Evolutionary conservation across 2,797 vertebrate species (phyloP).

Genomic region (Acanthopagrus latus): DNA sequence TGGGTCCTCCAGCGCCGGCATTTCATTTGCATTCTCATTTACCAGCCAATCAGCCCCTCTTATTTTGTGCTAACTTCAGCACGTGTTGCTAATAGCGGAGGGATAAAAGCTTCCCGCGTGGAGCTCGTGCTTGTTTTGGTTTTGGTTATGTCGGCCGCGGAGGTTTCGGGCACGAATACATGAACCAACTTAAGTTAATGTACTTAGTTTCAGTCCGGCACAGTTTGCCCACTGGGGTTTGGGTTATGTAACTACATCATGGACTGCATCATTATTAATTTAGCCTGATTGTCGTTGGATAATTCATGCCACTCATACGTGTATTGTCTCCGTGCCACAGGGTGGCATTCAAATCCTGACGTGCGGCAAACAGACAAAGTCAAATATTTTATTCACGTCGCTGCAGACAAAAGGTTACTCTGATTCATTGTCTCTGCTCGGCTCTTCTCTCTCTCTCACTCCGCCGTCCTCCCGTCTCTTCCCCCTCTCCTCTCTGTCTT

Average conservation of each 20-base stretch:
- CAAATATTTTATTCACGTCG: conserved; percentile 33
- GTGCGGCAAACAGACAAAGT: conserved; percentile 30
- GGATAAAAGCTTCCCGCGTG: background rate
- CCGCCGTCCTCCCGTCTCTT: background rate
- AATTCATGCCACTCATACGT: conserved; percentile 29
- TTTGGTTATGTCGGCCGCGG: background rate
- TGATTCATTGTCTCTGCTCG: conserved; percentile 50
- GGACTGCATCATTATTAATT: conserved; percentile 35
- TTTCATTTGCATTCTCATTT: too few species aligned
- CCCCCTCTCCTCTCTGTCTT: conserved; percentile 11
- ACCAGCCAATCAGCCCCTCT: background rate
- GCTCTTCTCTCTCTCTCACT: conserved; percentile 28
- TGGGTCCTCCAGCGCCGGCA: background rate
- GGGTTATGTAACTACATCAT: conserved; percentile 8
- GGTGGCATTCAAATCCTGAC: conserved; percentile 18
- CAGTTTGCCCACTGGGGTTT: background rate
- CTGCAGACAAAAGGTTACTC: conserved; percentile 44
- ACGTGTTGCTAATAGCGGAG: background rate
- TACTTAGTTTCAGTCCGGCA: background rate
- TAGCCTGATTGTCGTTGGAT: conserved; percentile 5
- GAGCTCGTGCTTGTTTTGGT: background rate
- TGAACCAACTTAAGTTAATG: background rate
- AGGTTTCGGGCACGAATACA: too few species aligned
- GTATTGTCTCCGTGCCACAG: background rate
- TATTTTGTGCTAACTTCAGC: background rate